These are phyloP conservation scores for Phalacrocorax brasilianus DNA, from an alignment of 2,113 vertebrate species.

Conservation along the genomic window DNA sequence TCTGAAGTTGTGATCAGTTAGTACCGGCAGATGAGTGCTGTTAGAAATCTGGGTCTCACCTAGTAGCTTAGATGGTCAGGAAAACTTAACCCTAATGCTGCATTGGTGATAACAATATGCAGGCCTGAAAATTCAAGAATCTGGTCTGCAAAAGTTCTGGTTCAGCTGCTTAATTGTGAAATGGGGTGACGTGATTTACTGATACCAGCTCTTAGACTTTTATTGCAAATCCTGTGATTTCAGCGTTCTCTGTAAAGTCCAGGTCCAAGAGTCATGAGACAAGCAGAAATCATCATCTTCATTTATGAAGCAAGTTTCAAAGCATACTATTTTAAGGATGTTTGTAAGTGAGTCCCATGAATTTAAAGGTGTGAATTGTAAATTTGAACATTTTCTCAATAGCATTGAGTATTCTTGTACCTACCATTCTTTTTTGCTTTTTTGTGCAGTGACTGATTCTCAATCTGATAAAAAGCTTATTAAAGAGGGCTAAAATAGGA, in stretches of 20 bases:
- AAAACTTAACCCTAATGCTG: neutral
- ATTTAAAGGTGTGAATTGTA: neutral
- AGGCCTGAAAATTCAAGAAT: neutral
- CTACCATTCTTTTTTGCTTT: neutral
- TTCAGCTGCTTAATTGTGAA: neutral
- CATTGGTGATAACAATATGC: neutral
- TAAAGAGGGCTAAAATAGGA: neutral
- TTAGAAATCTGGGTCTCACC: neutral
- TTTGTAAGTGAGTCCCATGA: neutral
- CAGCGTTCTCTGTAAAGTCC: neutral
- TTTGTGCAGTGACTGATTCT: neutral
- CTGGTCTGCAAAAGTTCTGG: neutral
- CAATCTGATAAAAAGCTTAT: neutral
- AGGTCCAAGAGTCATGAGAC: neutral
- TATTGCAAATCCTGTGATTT: neutral
- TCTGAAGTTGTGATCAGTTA: neutral
- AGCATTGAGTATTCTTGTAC: neutral
- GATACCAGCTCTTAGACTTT: neutral
- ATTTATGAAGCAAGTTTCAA: neutral
- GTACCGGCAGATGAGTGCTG: neutral
- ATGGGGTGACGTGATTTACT: neutral
- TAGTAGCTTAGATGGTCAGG: neutral
- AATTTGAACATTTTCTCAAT: neutral
- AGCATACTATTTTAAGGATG: neutral
- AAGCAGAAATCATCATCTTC: neutral